These are phyloP conservation scores for Ia io DNA, from an alignment of 2,113 vertebrate genomes.

Conservation along the genomic window DNA sequence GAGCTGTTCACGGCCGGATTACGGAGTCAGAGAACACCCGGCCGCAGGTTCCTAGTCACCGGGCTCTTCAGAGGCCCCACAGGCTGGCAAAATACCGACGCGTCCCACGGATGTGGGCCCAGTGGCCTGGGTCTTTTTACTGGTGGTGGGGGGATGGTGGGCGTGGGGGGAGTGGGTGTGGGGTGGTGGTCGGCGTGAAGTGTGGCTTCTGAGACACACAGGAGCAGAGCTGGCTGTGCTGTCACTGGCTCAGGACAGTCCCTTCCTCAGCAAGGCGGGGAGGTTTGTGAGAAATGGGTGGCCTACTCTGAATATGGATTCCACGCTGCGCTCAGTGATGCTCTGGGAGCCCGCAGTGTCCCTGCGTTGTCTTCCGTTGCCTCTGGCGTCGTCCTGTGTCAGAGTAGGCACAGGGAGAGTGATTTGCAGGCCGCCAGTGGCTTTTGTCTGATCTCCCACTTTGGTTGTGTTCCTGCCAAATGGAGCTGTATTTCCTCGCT, in stretches of 20 bases:
- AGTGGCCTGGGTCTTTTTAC: neutral
- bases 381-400: neutral
- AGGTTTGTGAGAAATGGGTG: neutral
- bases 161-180: too few species aligned
- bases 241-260: neutral
- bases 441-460: fast-evolving
- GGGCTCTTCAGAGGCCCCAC: neutral
- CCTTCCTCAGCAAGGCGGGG: too few species aligned
- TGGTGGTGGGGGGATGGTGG: too few species aligned
- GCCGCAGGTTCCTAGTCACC: neutral
- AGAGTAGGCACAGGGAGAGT: fast-evolving
- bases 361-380: fast-evolving
- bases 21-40: neutral
- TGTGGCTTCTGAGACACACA: neutral
- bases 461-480: neutral
- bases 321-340: neutral
- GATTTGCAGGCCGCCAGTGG: neutral
- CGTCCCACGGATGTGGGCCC: neutral
- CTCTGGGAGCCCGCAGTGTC: neutral
- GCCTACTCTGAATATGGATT: fast-evolving
- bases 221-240: neutral
- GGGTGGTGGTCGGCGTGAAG: neutral
- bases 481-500: neutral
- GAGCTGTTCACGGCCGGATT: neutral
- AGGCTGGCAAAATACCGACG: neutral